Base-by-base conservation (phyloP, 2,113 vertebrate genomes). In the Tangachromis dhanisi region DNA sequence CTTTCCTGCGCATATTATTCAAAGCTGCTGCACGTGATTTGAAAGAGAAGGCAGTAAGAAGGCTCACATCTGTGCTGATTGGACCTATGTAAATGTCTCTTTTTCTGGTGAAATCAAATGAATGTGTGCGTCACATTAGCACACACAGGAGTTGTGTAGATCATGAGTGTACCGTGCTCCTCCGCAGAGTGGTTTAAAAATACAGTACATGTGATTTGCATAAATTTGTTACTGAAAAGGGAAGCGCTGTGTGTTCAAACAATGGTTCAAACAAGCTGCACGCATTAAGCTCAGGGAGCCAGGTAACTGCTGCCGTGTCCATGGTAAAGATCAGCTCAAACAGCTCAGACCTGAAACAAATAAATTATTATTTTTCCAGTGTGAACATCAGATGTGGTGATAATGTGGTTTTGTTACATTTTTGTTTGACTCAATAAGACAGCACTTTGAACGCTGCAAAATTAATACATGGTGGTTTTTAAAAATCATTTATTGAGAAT, bases 181-280 rank as follows among this genome's bases (percentile, higher is more conserved):
- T 45, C 63, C 7, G 61, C n/a, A 47, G 66, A 83, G n/a, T 89
- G 40, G 40, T 29, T 47, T 68, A 87, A 89, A 89, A 51, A 13
- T 33, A 76, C 76, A 82, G 13, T 33, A 19, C 35, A 13, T 51
- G 54, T 38, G 16, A 90, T 93, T 93, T 92, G 84, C 89, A 92
- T 91, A 17, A 3, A 90, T 87, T 68, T 88, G 85, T 59, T 76
- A 45, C 29, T 73, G 14, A 83, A 86, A 78, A 80, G 55, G 83
- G 35, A 85, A 88, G 35, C 61, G 13, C 40, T 29, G 53, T 1
- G 14, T 63, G 68, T 59, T 89, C 54, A 90, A 79, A 87, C 45
- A 81, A 80, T 63, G 68, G 53, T 81, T 90, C 73, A 90, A 54
- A 83, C 42, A 76, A 21, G 81, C 33, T 88, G 78, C 24, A 47